Conservation (phyloP, 1,140 invertebrate genomes). For the Zaprionus ghesquierei region DNA sequence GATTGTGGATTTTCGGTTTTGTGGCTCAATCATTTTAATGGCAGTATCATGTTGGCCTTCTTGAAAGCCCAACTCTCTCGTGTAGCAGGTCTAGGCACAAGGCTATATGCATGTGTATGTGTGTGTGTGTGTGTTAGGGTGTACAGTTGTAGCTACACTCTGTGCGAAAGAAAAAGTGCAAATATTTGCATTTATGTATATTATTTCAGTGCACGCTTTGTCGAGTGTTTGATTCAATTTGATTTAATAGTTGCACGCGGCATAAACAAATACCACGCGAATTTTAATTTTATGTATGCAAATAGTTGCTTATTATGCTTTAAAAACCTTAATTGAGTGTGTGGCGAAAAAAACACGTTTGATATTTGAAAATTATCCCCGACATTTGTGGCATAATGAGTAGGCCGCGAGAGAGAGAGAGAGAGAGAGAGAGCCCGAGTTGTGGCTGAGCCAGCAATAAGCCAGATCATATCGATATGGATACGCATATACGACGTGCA, state of each 20-base stretch:
- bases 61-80: slow-evolving; percentile 36
- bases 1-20: slow-evolving; percentile 67
- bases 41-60: slow-evolving; percentile 68
- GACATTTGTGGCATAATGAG: neutral
- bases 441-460: neutral
- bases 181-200: slow-evolving; percentile 33
- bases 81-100: neutral
- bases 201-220: slow-evolving; percentile 3
- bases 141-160: neutral
- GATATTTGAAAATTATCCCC: neutral
- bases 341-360: neutral
- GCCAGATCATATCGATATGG: neutral
- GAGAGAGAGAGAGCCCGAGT: too few species aligned
- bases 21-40: slow-evolving; percentile 74
- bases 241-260: neutral
- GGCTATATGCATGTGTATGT: slow-evolving; percentile 15
- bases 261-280: neutral
- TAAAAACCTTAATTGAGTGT: neutral
- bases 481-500: neutral
- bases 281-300: slow-evolving; percentile 9
- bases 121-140: neutral
- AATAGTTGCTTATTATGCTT: slow-evolving; percentile 4
- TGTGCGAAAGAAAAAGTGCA: neutral
- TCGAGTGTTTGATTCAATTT: neutral
- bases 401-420: too few species aligned